phyloP scores from a whole-genome alignment of 2,888 invertebrate species.

The Crocallis elinguaria region DNA sequence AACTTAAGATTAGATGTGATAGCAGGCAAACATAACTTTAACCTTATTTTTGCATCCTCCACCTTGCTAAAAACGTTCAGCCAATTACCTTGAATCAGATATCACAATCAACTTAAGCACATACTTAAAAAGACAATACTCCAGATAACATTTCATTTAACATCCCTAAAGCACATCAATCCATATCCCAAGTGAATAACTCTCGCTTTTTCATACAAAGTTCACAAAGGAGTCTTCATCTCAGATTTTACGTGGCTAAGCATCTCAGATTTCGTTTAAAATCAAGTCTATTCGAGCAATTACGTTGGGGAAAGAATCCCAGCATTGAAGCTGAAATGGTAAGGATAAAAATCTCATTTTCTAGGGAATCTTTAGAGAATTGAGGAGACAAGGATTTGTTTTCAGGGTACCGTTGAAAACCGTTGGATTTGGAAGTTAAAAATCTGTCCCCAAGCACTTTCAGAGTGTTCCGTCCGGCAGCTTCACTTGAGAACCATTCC shows the following conservation, averaged over 20 bases:
- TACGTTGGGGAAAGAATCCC: conserved; percentile 5
- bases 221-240: conserved; percentile 3
- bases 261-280: conserved; percentile 16
- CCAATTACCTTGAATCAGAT: too few species aligned
- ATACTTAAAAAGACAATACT: neutral
- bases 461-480: too few species aligned
- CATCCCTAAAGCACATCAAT: conserved; percentile 3
- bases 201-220: neutral
- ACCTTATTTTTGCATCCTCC: too few species aligned
- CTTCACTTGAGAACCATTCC: too few species aligned
- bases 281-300: conserved; percentile 14
- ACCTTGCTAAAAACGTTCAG: too few species aligned
- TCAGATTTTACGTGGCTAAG: neutral
- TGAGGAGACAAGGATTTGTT: neutral
- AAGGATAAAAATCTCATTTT: conserved; percentile 30
- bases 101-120: too few species aligned
- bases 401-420: too few species aligned
- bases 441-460: too few species aligned
- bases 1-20: too few species aligned
- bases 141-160: neutral
- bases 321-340: conserved; percentile 15
- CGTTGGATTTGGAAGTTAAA: too few species aligned
- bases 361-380: conserved; percentile 9
- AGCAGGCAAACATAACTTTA: too few species aligned
- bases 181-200: conserved; percentile 10